Evolutionary conservation across 2,888 invertebrate genomes (phyloP), one percentile per base, ranked within the genome.

Genomic region (Dioctria linearis): DNA sequence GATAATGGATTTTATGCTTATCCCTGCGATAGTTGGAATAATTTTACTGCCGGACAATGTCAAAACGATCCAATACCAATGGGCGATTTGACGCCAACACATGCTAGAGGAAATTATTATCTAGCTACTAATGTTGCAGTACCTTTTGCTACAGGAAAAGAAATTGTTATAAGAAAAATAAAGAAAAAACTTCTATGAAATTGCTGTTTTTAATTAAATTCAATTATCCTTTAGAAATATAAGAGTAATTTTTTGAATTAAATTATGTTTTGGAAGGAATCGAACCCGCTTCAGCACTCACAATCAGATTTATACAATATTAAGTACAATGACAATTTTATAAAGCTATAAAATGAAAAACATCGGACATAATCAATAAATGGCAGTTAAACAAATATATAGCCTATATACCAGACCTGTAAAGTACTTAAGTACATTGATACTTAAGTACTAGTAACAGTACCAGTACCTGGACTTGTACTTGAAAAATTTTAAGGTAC

Each of bases 71-170:
- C 85, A 67, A 87, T 89, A 3, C 87, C 88, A 39, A 93, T 94
- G 93, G 94, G 94, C 0, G 92, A 92, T 84, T 85, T 83, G 3
- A 87, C 87, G 9, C 87, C 87, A 0, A 82, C 59, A 4, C 84
- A 86, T 6, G 88, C 90, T 2, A 86, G 88, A 5, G 94, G 94
- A 3, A 89, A 90, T 75, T 93, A 90, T 85, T 94, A 91, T 85
- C 89, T 94, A 1, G 88, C 89, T 82, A 94, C 94, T 0, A 90
- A 90, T 79, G 86, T 90, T 11, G 88, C 90, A 80, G 87, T 91
- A 5, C 91, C 90, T 42, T 94, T 90, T 85, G 92, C 92, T 3
- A 86, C 89, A 80, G 90, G 90, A 8, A 13, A 42, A 51, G 13
- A 59, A n/a, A 4, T 11, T 11, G 59, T 13, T 57, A 13, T 13